Conservation (phyloP, 2,113 vertebrate genomes). For the Anseranas semipalmata region DNA sequence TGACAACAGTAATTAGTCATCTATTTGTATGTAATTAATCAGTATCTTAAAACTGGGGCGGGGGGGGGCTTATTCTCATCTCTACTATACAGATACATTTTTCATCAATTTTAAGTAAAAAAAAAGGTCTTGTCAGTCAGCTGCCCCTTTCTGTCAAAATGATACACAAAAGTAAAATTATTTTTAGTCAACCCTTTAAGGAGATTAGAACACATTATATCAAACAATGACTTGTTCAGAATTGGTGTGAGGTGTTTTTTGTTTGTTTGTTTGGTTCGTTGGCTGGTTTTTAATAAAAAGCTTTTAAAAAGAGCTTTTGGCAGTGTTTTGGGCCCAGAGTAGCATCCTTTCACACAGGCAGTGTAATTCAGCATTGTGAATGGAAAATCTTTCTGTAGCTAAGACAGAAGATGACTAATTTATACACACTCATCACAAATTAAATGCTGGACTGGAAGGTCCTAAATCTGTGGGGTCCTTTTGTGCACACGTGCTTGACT, state of each 20-base stretch:
- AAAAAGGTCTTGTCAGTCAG: background rate
- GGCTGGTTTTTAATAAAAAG: background rate
- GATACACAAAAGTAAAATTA: background rate
- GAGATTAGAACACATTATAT: background rate
- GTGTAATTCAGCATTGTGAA: background rate
- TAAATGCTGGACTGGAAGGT: background rate
- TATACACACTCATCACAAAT: background rate
- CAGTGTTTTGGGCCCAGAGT: background rate
- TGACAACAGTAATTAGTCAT: background rate
- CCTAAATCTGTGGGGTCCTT: background rate
- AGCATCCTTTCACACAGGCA: background rate
- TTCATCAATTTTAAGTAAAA: background rate
- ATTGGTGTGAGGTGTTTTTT: background rate
- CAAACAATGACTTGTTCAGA: background rate
- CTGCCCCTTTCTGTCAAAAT: background rate
- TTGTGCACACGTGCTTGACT: background rate
- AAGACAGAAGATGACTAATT: background rate
- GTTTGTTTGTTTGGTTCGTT: fast-evolving
- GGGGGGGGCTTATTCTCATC: background rate
- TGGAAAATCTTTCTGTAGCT: background rate
- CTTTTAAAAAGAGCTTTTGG: background rate
- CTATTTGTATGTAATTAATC: background rate
- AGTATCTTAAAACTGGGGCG: background rate
- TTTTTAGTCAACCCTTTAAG: background rate
- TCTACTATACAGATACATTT: background rate